Percentiles rank a stretch among this genome's conserved stretches.
These are phyloP conservation scores for Helicoverpa armigera DNA, from an alignment of 1,140 invertebrate genomes.

Conservation along the genomic window DNA sequence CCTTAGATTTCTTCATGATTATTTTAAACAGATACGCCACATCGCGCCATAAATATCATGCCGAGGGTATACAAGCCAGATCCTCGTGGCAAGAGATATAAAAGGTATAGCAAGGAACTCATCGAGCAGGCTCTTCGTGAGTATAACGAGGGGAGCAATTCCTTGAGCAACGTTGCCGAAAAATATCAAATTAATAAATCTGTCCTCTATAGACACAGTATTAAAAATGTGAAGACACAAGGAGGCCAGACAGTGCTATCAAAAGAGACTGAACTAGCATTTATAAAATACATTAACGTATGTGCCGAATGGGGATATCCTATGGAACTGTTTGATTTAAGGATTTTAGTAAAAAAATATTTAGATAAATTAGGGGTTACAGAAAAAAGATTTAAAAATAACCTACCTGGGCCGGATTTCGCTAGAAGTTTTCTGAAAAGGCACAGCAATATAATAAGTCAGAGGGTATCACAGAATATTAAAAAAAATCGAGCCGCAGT, in stretches of 20 bases:
- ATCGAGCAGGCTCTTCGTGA: conserved; percentile 10
- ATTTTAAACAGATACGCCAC: conserved; percentile 10
- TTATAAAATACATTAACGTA: conserved; percentile 55
- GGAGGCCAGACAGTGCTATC: conserved; percentile 53
- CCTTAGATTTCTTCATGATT: too few species aligned
- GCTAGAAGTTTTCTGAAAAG: conserved; percentile 60
- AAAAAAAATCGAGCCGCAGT: conserved; percentile 63
- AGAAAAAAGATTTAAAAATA: conserved; percentile 61
- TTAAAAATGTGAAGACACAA: conserved; percentile 44
- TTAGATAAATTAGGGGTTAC: conserved; percentile 54
- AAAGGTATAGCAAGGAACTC: neutral
- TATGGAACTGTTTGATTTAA: conserved; percentile 56
- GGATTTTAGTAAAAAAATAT: conserved; percentile 65
- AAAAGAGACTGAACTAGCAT: conserved; percentile 43
- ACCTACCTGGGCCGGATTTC: conserved; percentile 64
- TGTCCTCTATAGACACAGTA: neutral
- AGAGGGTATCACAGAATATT: conserved; percentile 67
- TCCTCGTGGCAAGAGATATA: neutral
- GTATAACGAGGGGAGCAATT: neutral
- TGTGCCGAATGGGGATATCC: conserved; percentile 69
- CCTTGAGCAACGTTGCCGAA: neutral
- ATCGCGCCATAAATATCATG: neutral
- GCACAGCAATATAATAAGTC: conserved; percentile 61
- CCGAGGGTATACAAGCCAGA: conserved; percentile 18
- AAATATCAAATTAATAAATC: neutral